These are phyloP conservation scores for Ormyrus rosae DNA, from an alignment of 2,888 invertebrate genomes.

Conservation along the genomic window DNA sequence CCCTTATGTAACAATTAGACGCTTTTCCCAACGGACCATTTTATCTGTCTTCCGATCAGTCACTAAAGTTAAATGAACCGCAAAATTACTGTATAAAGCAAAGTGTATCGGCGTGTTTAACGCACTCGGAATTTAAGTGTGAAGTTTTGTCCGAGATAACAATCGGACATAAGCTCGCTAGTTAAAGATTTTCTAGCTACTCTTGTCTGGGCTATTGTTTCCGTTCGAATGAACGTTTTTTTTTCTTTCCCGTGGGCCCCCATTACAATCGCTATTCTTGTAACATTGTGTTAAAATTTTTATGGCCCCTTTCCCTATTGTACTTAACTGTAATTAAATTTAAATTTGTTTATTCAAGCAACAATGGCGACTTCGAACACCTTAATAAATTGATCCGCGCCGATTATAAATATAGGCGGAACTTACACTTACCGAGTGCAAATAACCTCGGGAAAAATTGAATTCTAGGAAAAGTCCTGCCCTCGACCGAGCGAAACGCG, in stretches of 20 bases:
- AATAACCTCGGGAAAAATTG: no score
- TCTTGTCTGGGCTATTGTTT: constrained; percentile 39
- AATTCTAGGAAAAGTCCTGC: background rate
- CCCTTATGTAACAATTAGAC: no score
- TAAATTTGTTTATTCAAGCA: constrained; percentile 39
- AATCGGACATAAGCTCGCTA: constrained; percentile 31
- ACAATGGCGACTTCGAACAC: constrained; percentile 30
- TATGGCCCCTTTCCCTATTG: constrained; percentile 8
- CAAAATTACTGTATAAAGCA: constrained; percentile 20
- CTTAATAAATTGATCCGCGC: constrained; percentile 32
- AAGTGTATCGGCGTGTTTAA: constrained; percentile 19
- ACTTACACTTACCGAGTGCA: background rate
- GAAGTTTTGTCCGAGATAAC: constrained; percentile 38
- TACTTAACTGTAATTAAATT: constrained; percentile 44
- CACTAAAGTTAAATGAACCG: background rate
- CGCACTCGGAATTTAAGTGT: constrained; percentile 38
- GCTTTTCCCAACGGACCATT: no score
- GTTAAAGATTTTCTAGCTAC: constrained; percentile 31
- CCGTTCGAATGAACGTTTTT: constrained; percentile 19
- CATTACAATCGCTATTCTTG: constrained; percentile 49
- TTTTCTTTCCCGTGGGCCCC: background rate
- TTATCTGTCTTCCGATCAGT: background rate
- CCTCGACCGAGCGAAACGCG: no score
- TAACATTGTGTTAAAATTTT: constrained; percentile 42
- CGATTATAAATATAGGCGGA: background rate